Base-by-base conservation (phyloP, 2,797 vertebrate species). In the Pyrrhura leucotis region DNA sequence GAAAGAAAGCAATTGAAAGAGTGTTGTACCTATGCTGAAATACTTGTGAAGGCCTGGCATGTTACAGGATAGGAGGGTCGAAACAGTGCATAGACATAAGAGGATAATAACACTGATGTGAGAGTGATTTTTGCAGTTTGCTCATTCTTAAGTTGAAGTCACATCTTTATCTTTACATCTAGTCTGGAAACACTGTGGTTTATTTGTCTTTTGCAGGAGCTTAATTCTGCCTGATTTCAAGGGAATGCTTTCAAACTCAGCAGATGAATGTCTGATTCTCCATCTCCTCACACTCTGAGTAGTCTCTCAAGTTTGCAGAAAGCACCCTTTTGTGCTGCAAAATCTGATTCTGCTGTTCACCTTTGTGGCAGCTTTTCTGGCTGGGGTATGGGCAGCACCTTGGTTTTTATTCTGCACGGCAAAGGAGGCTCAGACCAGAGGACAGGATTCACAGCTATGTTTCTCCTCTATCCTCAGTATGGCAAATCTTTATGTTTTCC, bases 281-380 rank as follows among this genome's bases (percentile, higher is more conserved):
- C 21, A 18, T 65, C 0, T 1, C 20, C 20, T 84, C 0, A 0
- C 1, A 2, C 42, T 44, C 9, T 20, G 51, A 54, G 14, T 21
- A 25, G 28, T 50, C 56, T 37, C 26, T 82, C 31, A 35, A 12
- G 8, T 62, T 84, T 82, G 59, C 5, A 6, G 67, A 71, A 80
- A 65, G 65, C 6, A 35, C 4, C 3, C 11, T 10, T 67, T 56
- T 28, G 8, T 9, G 35, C 33, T 37, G 40, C 35, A 56, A 74
- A 45, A 71, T 58, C 19, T 58, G 39, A 72, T 13, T 29, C 17
- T 19, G 25, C 35, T 10, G 0, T 53, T 88, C 40, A 39, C 7
- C 3, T 68, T 40, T 31, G 39, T 45, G 62, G 40, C 48, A 72
- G 76, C 17, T 42, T 48, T 90, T 83, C 51, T 47, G 53, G 7